Conservation (phyloP, 1,140 invertebrate genomes). For the Periplaneta americana region DNA sequence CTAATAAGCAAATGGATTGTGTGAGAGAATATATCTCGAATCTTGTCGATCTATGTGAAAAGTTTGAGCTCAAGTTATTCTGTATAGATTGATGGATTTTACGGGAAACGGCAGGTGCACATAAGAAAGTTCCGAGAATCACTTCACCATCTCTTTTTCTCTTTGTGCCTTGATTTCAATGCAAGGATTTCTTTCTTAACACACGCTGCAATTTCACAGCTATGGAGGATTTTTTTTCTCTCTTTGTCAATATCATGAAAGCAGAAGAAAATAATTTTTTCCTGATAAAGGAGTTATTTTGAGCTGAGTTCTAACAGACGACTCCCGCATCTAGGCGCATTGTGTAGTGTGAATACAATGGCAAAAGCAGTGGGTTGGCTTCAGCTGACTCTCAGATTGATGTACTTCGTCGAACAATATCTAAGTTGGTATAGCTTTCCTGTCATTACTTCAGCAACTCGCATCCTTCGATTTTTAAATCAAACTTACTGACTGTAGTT, state of each 20-base stretch:
- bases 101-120: background rate
- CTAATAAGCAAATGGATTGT: no score
- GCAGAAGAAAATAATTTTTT: background rate
- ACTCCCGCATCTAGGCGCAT: background rate
- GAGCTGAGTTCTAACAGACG: background rate
- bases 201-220: background rate
- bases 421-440: background rate
- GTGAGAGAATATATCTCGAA: no score
- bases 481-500: background rate
- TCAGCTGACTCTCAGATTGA: background rate
- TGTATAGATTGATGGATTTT: background rate
- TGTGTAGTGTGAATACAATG: background rate
- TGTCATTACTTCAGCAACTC: background rate
- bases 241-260: background rate
- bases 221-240: background rate
- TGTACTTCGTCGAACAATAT: background rate
- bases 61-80: no score
- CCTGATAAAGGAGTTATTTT: background rate
- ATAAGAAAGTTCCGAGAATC: no score
- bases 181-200: background rate
- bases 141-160: background rate
- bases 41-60: background rate
- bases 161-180: background rate
- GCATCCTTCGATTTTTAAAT: background rate
- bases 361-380: background rate